Evolutionary conservation across 2,888 invertebrate species (phyloP).

Genomic region (Shargacucullia verbasci): DNA sequence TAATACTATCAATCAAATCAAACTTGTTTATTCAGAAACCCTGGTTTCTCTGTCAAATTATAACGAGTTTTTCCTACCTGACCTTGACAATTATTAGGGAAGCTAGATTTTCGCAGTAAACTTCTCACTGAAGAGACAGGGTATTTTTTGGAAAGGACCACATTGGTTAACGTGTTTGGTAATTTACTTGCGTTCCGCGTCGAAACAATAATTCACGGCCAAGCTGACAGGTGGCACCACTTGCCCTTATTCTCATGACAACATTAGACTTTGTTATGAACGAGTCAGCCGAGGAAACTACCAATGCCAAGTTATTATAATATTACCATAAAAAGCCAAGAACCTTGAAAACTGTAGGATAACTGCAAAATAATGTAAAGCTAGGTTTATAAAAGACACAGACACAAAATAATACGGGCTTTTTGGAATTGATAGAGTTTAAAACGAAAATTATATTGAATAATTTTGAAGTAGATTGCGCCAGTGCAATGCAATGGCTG

Average conservation of each 20-base stretch:
- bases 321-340: conserved; percentile 10
- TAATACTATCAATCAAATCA: too few species aligned
- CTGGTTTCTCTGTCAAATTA: too few species aligned
- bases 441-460: too few species aligned
- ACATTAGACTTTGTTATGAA: conserved; percentile 30
- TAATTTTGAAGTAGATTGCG: neutral
- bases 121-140: too few species aligned
- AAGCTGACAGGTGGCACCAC: conserved; percentile 43
- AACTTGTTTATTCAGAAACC: too few species aligned
- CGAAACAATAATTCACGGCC: conserved; percentile 43
- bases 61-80: too few species aligned
- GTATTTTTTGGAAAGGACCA: too few species aligned
- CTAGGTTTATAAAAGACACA: neutral
- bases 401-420: conserved; percentile 1
- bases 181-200: conserved; percentile 42
- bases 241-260: conserved; percentile 43
- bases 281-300: conserved; percentile 29
- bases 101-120: too few species aligned
- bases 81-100: too few species aligned
- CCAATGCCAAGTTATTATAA: conserved; percentile 13
- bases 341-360: conserved; percentile 12
- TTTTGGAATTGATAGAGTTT: too few species aligned
- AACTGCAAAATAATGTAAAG: neutral
- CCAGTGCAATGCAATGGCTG: neutral
- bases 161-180: neutral